Percentiles rank a stretch among this genome's conserved stretches.
These are phyloP conservation scores for Scolopax bukidnonensis DNA, from an alignment of 2,797 vertebrate genomes.

Conservation along the genomic window DNA sequence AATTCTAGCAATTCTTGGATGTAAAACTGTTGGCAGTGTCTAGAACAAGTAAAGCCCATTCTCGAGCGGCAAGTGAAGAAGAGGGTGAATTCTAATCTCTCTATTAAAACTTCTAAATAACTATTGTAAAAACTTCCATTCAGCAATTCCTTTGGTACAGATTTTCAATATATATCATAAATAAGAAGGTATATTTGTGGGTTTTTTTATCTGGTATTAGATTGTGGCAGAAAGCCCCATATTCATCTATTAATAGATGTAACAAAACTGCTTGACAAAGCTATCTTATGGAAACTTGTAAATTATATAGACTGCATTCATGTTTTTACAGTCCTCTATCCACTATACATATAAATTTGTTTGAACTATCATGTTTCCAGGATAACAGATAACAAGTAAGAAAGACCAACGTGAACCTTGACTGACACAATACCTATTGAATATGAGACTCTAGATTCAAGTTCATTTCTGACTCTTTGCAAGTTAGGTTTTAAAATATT, in stretches of 20 bases:
- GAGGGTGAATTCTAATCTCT: neutral
- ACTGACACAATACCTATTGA: neutral
- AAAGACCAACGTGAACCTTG: neutral
- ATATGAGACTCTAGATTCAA: neutral
- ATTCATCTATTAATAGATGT: neutral
- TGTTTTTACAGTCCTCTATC: neutral
- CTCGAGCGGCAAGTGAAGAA: neutral
- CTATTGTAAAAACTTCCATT: neutral
- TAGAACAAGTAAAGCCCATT: neutral
- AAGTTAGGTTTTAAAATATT: neutral
- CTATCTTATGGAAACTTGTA: neutral
- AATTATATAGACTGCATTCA: neutral
- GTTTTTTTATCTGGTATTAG: neutral
- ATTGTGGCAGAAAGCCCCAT: neutral
- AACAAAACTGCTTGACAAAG: too few relatives aligned
- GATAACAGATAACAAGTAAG: neutral
- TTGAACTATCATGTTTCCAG: neutral
- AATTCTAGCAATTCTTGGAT: neutral
- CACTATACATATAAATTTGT: neutral
- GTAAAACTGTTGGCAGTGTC: neutral
- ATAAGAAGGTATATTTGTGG: neutral
- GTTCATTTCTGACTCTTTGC: neutral
- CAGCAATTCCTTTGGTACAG: neutral
- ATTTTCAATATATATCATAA: neutral
- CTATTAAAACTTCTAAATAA: neutral